Base-by-base conservation (phyloP, 2,113 vertebrate species). In the Todiramphus saurophagus region DNA sequence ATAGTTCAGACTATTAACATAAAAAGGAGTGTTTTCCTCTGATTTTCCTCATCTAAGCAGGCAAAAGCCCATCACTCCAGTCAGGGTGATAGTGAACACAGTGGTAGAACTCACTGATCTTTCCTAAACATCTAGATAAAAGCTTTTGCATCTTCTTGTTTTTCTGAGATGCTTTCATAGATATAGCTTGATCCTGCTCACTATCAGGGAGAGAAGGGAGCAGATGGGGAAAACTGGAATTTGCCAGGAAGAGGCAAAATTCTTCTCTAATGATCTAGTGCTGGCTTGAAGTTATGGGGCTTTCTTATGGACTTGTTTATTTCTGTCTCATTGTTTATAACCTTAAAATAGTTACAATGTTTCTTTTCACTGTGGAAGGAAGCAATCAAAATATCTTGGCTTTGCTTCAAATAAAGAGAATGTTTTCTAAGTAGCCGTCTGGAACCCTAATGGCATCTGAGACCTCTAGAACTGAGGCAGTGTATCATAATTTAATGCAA, bases 201-300 rank as follows among this genome's bases (percentile, higher is more conserved):
- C 80, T 88, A 83, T 63, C 3, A 51, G 16, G 35, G 14, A 75
- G 70, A 72, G 44, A 73, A 77, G 67, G 62, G n/a, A 93, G 73
- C 94, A 94, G 86, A 96, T 93, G 93, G 83, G 28, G 23, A 77
- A 80, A 80, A 35, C 50, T 41, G 39, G 60, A 85, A 72, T 67
- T 91, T 94, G 55, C 92, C 83, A 86, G 76, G 62, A 90, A 96
- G 91, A 90, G 60, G 76, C 72, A 74, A 70, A 90, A 83, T 85
- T 91, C 43, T 87, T 74, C 82, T 74, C 23, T 91, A 91, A 83
- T 96, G 60, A 85, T 69, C 44, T 69, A 53, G 21, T 41, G 11
- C 79, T 90, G 59, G n/a, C 43, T 91, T 90, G 75, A 90, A 85
- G 74, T 43, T 83, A 35, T 66, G 35, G 66, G 50, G 50, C 58